Percentiles rank a stretch among this genome's conserved stretches.
These are phyloP conservation scores for Rhynchophorus ferrugineus DNA, from an alignment of 1,140 invertebrate species.

Conservation along the genomic window DNA sequence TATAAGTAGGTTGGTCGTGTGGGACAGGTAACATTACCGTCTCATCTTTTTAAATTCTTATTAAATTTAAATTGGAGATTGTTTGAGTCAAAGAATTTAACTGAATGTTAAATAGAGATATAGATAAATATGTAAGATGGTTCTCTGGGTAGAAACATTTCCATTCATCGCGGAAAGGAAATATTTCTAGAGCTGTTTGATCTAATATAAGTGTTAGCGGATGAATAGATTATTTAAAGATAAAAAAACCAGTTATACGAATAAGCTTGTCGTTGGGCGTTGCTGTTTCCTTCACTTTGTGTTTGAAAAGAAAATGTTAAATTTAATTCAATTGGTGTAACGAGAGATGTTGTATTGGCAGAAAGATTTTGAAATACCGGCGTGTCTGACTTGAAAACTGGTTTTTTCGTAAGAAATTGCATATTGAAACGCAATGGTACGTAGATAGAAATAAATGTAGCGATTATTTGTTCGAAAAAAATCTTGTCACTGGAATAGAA, in stretches of 20 bases:
- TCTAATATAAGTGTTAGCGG: slow-evolving; percentile 32
- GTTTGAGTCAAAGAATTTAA: slow-evolving; percentile 25
- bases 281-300: slow-evolving; percentile 9
- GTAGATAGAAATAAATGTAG: slow-evolving; percentile 19
- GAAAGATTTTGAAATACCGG: slow-evolving; percentile 10
- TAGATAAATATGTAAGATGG: slow-evolving; percentile 26
- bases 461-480: slow-evolving; percentile 20
- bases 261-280: slow-evolving; percentile 20
- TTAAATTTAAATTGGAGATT: slow-evolving; percentile 28
- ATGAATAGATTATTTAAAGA: slow-evolving; percentile 31
- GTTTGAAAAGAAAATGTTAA: slow-evolving; percentile 17
- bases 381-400: slow-evolving; percentile 10
- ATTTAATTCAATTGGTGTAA: slow-evolving; percentile 25
- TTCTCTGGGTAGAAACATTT: slow-evolving; percentile 4
- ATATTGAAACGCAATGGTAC: slow-evolving; percentile 13
- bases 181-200: slow-evolving; percentile 25
- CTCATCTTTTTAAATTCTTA: neutral
- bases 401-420: slow-evolving; percentile 9
- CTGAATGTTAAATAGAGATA: slow-evolving; percentile 28
- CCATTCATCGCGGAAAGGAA: too few species aligned
- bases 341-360: slow-evolving; percentile 13
- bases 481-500: slow-evolving; percentile 19
- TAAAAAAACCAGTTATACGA: slow-evolving; percentile 24
- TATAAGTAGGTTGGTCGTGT: neutral
- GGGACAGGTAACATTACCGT: neutral